phyloP scores from a whole-genome alignment of 2,888 invertebrate species.

The Priocnemis perturbator region DNA sequence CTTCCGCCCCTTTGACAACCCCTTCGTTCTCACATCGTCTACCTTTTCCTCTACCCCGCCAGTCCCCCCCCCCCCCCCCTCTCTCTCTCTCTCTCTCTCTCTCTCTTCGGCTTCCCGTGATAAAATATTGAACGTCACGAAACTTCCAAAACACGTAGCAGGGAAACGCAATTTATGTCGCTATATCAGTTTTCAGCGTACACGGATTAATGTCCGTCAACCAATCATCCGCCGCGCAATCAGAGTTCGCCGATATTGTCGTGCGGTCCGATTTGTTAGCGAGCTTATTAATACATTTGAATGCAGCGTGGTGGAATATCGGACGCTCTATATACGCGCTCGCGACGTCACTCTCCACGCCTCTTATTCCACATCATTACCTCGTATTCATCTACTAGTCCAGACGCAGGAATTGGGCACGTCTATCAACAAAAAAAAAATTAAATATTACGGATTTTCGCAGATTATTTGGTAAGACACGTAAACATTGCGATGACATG shows the following conservation, averaged over 20 bases:
- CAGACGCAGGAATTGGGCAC: too few relatives aligned
- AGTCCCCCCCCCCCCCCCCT: neutral
- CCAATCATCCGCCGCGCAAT: slow-evolving; percentile 34
- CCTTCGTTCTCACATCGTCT: too few relatives aligned
- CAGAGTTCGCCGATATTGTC: slow-evolving; percentile 30
- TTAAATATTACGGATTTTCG: too few relatives aligned
- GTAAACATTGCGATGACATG: too few relatives aligned
- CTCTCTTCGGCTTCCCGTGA: neutral
- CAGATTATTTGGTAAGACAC: too few relatives aligned
- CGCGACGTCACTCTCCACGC: neutral
- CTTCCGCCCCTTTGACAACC: too few relatives aligned
- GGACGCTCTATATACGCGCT: neutral
- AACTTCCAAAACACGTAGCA: slow-evolving; percentile 21
- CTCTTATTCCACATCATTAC: neutral
- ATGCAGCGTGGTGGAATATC: slow-evolving; percentile 15
- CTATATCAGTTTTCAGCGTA: slow-evolving; percentile 36
- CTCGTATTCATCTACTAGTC: neutral
- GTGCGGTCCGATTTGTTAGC: slow-evolving; percentile 36
- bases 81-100: too few relatives aligned
- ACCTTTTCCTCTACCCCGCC: too few relatives aligned
- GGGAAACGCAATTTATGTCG: slow-evolving; percentile 39
- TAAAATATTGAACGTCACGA: slow-evolving; percentile 35
- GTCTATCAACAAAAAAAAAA: too few relatives aligned
- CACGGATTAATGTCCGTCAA: slow-evolving; percentile 35
- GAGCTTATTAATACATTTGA: slow-evolving; percentile 36